A percentile compares a stretch with the other conserved stretches of the same genome.
Evolutionary conservation across 2,888 invertebrate genomes (phyloP).

Genomic region (Drosophila stalkeri): DNA sequence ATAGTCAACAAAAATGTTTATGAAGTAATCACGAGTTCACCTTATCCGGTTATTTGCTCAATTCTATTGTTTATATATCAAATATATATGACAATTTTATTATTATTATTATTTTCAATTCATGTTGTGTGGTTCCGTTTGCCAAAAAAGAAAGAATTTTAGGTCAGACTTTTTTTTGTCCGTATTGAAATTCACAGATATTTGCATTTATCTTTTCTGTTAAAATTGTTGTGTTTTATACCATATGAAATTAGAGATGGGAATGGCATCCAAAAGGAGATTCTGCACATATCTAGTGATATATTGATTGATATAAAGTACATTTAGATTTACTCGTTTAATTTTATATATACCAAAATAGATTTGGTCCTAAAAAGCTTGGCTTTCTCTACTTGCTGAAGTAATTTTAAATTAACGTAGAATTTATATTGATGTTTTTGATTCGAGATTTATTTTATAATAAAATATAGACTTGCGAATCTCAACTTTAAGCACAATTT

Average conservation of each 20-base stretch:
- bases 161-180: not conserved
- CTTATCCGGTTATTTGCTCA: constrained; percentile 18
- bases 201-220: not conserved
- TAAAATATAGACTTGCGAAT: not conserved
- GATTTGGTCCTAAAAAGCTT: no score
- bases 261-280: no score
- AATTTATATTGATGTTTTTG: not conserved
- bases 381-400: no score
- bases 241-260: no score
- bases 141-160: not conserved
- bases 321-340: no score
- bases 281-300: no score
- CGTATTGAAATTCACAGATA: not conserved
- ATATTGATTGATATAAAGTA: no score
- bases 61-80: constrained; percentile 9
- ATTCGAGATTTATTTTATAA: not conserved
- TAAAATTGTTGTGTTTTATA: no score
- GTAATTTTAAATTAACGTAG: no score
- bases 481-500: not conserved
- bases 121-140: constrained; percentile 18
- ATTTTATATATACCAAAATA: no score
- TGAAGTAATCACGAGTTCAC: constrained; percentile 45
- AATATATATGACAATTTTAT: not conserved
- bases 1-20: constrained; percentile 22
- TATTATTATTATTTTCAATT: constrained; percentile 5